Evolutionary conservation across 2,797 vertebrate genomes (phyloP).

Genomic region (Eptatretus atami): DNA sequence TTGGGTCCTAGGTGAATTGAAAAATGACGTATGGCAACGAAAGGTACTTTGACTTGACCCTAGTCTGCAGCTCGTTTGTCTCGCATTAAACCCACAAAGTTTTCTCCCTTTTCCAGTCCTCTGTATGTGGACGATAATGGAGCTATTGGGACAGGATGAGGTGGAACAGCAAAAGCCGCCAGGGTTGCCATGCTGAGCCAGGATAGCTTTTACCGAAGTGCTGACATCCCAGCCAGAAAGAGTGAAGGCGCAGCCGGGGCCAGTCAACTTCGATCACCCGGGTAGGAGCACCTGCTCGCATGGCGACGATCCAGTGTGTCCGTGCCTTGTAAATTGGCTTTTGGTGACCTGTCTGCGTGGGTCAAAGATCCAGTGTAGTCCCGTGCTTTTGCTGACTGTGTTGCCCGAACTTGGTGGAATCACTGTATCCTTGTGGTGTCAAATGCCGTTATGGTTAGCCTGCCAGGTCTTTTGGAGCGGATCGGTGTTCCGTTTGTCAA

Average conservation of each 20-base stretch:
- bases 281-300: constrained; percentile 18
- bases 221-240: constrained; percentile 71
- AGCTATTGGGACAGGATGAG: constrained; percentile 77
- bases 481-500: too few species aligned
- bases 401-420: neutral
- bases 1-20: neutral
- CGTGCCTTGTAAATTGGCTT: too few species aligned
- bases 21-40: neutral
- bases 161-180: constrained; percentile 63
- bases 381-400: neutral
- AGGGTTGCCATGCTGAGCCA: constrained; percentile 84
- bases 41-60: too few species aligned
- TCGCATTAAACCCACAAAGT: too few species aligned
- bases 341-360: too few species aligned
- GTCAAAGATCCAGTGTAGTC: too few species aligned
- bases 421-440: neutral
- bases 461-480: too few species aligned
- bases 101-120: constrained; percentile 25
- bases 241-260: constrained; percentile 57
- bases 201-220: constrained; percentile 80
- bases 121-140: constrained; percentile 82
- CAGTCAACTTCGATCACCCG: constrained; percentile 97
- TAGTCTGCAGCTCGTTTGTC: too few species aligned
- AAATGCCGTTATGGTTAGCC: neutral
- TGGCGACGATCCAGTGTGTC: too few species aligned